These are phyloP conservation scores for Gnatocerus cornutus DNA, from an alignment of 2,888 invertebrate species.

Conservation along the genomic window DNA sequence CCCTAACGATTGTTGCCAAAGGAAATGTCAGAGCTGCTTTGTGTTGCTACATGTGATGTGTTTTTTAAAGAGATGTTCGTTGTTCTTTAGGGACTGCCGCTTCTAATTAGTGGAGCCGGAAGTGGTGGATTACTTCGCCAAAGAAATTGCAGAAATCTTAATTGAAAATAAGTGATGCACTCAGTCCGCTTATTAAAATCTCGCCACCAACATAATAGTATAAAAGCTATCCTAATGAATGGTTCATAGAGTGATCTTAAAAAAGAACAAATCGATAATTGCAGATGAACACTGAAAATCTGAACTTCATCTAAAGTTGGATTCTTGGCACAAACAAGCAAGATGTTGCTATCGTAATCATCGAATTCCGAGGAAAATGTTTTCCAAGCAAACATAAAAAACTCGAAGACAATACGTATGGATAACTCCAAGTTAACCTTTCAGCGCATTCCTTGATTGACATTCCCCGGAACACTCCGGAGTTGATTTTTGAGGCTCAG, in stretches of 20 bases:
- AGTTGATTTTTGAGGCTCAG: constrained; percentile 25
- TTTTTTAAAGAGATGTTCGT: constrained; percentile 2
- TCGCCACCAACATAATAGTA: too few relatives aligned
- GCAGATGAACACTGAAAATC: too few relatives aligned
- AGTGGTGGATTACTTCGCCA: neutral
- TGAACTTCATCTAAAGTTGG: too few relatives aligned
- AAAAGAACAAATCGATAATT: too few relatives aligned
- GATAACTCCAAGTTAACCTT: neutral
- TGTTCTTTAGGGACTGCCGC: neutral
- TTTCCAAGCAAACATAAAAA: neutral
- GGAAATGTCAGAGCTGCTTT: neutral
- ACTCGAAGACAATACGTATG: neutral
- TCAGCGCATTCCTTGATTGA: constrained; percentile 38
- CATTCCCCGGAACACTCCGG: constrained; percentile 30
- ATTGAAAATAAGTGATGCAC: neutral
- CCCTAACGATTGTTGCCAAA: neutral
- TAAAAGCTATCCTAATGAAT: too few relatives aligned
- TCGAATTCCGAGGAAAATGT: too few relatives aligned
- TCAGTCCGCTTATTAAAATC: too few relatives aligned
- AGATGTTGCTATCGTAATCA: too few relatives aligned
- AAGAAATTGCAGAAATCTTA: neutral
- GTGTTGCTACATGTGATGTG: neutral
- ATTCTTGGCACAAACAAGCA: too few relatives aligned
- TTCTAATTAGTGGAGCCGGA: neutral
- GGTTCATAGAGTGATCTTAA: too few relatives aligned